phyloP scores from a whole-genome alignment of 1,140 invertebrate genomes.

The Acromyrmex charruanus region DNA sequence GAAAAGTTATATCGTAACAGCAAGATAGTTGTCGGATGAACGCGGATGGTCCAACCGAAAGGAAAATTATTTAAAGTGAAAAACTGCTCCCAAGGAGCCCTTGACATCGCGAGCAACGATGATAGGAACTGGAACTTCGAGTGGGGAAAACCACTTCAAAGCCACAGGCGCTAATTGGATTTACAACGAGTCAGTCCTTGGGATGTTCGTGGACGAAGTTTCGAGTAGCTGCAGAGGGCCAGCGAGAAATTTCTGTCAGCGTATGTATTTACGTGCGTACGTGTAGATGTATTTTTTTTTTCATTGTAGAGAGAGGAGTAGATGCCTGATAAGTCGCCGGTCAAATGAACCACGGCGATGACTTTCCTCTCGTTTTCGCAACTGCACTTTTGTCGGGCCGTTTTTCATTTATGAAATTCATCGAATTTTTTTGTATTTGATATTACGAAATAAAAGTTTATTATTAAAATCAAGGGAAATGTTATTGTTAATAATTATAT shows the following conservation, averaged over 20 bases:
- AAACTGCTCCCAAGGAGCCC: slow-evolving; percentile 71
- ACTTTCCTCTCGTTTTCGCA: slow-evolving; percentile 30
- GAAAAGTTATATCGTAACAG: slow-evolving; percentile 44
- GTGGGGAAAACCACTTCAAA: slow-evolving; percentile 77
- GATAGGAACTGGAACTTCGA: slow-evolving; percentile 70
- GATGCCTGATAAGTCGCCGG: slow-evolving; percentile 61
- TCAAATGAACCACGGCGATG: slow-evolving; percentile 61
- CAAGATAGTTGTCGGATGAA: slow-evolving; percentile 61
- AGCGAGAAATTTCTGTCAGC: slow-evolving; percentile 41
- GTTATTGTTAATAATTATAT: not conserved
- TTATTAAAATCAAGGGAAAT: not conserved
- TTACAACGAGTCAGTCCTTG: slow-evolving; percentile 76
- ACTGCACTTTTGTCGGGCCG: not conserved
- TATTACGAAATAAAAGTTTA: slow-evolving; percentile 9
- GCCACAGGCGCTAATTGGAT: slow-evolving; percentile 78
- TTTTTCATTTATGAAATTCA: slow-evolving; percentile 8
- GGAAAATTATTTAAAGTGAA: slow-evolving; percentile 73
- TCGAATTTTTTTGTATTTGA: not conserved
- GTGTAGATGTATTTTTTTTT: slow-evolving; percentile 52
- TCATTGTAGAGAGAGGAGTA: slow-evolving; percentile 31
- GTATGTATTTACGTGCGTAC: slow-evolving; percentile 12
- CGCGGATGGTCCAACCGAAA: slow-evolving; percentile 63
- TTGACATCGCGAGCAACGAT: slow-evolving; percentile 71
- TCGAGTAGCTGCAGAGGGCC: slow-evolving; percentile 72
- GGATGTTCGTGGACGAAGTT: slow-evolving; percentile 72